Evolutionary conservation across 2,888 invertebrate species (phyloP), one percentile per base, ranked within the genome.

Genomic region (Notodonta dromedarius): DNA sequence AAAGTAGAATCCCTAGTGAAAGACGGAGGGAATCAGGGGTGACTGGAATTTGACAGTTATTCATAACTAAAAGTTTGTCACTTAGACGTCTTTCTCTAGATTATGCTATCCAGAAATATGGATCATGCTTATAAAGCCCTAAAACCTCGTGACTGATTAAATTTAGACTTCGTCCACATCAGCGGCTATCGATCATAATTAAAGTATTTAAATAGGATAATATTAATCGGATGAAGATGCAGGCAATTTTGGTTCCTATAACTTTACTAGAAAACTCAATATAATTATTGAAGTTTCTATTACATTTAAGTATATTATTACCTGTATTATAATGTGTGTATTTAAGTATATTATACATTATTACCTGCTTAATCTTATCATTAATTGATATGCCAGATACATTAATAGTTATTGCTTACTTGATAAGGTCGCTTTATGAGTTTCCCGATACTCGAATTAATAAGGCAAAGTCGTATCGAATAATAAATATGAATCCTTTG

Each of bases 401-500:
- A 13, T 39, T 39, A 14, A 24, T 24, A 24, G 24, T 24, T 24
- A 24, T 24, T 24, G 24, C 24, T 54, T 54, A n/a, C 8, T 39
- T 14, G 39, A 54, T 54, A 54, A 54, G 4, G 39, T 39, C n/a
- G 32, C 11, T 54, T 54, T 54, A 54, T 54, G 54, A 39, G 54
- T 54, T 24, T 54, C 13, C 13, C 6, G 13, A 14, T 54, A 39
- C 14, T 54, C 8, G 54, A 54, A 39, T 39, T 9, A 54, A 54
- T 39, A 54, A 53, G 53, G 32, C 4, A 16, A 16, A 50, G 5
- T 50, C 14, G n/a, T 53, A 53, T 35, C 53, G 6, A 12, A 35
- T 54, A 11, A 40, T 46, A 59, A 48, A 12, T 40, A 50, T 11
- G 56, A 60, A 61, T 40, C 59, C 57, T 68, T 64, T 73, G 54